phyloP scores from a whole-genome alignment of 1,140 invertebrate genomes.

The Solen grandis region DNA sequence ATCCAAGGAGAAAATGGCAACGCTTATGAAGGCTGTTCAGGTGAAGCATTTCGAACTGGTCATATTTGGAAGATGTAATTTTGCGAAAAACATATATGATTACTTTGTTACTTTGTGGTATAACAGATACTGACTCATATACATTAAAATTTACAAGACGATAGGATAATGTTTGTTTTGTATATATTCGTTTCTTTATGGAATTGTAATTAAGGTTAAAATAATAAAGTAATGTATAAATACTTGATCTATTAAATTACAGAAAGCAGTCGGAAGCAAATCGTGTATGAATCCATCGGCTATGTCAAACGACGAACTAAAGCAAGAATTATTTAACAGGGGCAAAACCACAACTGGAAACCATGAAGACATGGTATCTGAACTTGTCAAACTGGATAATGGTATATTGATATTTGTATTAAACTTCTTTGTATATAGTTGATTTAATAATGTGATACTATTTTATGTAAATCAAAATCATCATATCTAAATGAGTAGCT shows the following conservation, averaged over 20 bases:
- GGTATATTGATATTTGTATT: too few species aligned
- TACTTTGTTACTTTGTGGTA: neutral
- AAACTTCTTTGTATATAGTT: too few species aligned
- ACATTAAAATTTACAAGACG: neutral
- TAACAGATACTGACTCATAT: neutral
- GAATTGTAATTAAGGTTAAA: neutral
- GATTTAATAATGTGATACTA: too few species aligned
- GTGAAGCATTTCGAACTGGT: constrained; percentile 7
- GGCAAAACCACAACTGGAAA: constrained; percentile 32
- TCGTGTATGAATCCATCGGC: constrained; percentile 59
- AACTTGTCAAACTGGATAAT: constrained; percentile 18
- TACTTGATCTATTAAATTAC: neutral
- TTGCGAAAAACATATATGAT: neutral
- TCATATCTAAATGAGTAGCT: too few species aligned
- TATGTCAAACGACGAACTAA: constrained; percentile 60
- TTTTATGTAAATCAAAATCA: too few species aligned
- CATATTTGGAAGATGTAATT: neutral
- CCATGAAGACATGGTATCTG: constrained; percentile 45
- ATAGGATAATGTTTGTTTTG: neutral
- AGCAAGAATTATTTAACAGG: constrained; percentile 45
- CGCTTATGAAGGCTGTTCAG: constrained; percentile 57
- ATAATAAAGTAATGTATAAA: neutral
- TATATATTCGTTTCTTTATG: neutral
- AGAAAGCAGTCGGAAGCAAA: constrained; percentile 58
- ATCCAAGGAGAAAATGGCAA: constrained; percentile 49